Conservation (phyloP, 2,797 vertebrate species). For the Myiotriccus ornatus region DNA sequence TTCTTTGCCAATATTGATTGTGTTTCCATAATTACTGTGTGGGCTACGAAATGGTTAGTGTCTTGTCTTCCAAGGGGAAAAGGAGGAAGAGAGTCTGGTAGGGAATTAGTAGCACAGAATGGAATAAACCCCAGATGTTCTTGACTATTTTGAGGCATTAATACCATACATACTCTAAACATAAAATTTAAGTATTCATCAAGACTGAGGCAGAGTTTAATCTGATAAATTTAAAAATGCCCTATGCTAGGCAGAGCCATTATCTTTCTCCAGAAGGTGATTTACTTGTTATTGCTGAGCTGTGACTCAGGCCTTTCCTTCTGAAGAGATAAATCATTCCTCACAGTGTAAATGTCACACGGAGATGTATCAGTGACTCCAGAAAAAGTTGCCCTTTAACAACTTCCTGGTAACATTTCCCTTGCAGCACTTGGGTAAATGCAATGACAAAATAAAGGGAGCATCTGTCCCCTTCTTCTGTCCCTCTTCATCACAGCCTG, state of each 20-base stretch:
- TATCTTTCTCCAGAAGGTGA: slow-evolving; percentile 42
- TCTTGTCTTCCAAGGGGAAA: background rate
- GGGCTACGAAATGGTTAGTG: background rate
- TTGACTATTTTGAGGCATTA: background rate
- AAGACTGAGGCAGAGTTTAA: background rate
- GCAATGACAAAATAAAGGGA: slow-evolving; percentile 48
- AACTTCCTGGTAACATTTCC: slow-evolving; percentile 49
- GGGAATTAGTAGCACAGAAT: background rate
- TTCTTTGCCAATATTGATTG: background rate
- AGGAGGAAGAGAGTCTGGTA: background rate
- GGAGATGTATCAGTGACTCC: slow-evolving; percentile 48
- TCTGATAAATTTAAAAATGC: background rate
- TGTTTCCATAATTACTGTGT: background rate
- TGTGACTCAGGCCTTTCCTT: slow-evolving; percentile 63
- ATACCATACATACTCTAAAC: background rate
- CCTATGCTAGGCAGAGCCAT: background rate
- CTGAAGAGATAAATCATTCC: slow-evolving; percentile 69
- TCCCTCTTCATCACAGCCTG: slow-evolving; percentile 39
- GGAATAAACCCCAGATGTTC: background rate
- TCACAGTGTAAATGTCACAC: slow-evolving; percentile 59
- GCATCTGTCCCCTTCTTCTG: background rate
- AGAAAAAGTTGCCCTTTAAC: slow-evolving; percentile 64
- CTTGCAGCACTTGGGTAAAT: slow-evolving; percentile 28
- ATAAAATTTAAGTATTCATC: background rate
- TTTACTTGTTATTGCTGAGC: slow-evolving; percentile 65